These are phyloP conservation scores for Netelia inedita DNA, from an alignment of 2,888 invertebrate genomes.

Conservation along the genomic window DNA sequence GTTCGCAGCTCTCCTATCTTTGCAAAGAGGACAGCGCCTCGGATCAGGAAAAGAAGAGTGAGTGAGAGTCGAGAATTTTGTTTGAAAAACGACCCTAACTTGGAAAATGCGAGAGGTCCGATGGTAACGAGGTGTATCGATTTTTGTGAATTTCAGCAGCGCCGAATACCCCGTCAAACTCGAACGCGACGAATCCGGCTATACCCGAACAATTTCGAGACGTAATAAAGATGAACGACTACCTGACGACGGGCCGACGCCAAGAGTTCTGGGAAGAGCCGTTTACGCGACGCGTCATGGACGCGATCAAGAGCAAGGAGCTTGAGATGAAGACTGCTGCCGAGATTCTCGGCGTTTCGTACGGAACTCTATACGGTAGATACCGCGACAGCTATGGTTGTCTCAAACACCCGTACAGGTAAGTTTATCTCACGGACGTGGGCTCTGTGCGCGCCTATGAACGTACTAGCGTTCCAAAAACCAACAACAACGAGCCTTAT, in stretches of 20 bases:
- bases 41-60: slow-evolving; percentile 83
- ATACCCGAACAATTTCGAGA: slow-evolving; percentile 86
- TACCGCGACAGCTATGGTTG: slow-evolving; percentile 96
- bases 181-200: slow-evolving; percentile 82
- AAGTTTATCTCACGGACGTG: slow-evolving; percentile 44
- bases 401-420: slow-evolving; percentile 95
- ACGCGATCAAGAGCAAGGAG: slow-evolving; percentile 95
- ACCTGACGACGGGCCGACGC: slow-evolving; percentile 93
- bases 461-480: too few species aligned
- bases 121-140: background rate
- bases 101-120: too few species aligned
- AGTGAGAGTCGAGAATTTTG: slow-evolving; percentile 27
- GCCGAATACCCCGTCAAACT: slow-evolving; percentile 79
- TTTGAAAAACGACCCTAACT: background rate
- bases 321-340: slow-evolving; percentile 97
- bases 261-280: slow-evolving; percentile 98
- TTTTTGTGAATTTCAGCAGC: slow-evolving; percentile 71
- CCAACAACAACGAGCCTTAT: background rate
- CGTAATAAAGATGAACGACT: slow-evolving; percentile 95
- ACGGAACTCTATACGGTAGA: slow-evolving; percentile 95
- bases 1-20: slow-evolving; percentile 81
- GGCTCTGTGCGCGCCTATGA: too few species aligned
- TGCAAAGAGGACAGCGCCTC: slow-evolving; percentile 81
- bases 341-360: slow-evolving; percentile 95
- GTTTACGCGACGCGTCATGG: slow-evolving; percentile 95